A percentile compares a stretch with the other conserved stretches of the same genome.
phyloP scores from a whole-genome alignment of 2,113 vertebrate genomes.

The Zootoca vivipara region DNA sequence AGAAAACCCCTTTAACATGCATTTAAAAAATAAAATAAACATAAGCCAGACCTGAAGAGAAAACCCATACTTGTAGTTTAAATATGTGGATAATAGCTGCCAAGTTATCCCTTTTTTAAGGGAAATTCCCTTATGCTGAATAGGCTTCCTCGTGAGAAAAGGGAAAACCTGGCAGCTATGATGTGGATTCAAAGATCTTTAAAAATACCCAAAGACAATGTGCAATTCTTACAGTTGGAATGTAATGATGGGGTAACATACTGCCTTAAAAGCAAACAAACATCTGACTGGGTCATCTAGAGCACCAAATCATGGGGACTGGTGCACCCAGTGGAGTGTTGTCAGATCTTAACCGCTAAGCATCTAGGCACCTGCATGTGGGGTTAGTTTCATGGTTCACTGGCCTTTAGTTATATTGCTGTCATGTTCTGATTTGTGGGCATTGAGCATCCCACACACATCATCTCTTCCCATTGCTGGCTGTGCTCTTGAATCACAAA shows the following conservation, averaged over 20 bases:
- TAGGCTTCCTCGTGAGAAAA: no score
- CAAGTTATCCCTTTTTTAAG: no score
- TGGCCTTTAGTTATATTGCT: neutral
- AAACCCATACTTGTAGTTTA: neutral
- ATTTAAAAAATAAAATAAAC: neutral
- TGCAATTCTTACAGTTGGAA: neutral
- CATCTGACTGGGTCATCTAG: neutral
- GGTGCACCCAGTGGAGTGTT: neutral
- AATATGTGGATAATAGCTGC: neutral
- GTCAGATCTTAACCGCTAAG: neutral
- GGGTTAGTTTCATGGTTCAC: slow-evolving; percentile 1
- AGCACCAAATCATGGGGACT: neutral
- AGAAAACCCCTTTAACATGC: neutral
- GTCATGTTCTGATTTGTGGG: neutral
- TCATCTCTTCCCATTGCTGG: neutral
- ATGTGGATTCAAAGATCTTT: neutral
- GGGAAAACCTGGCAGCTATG: no score
- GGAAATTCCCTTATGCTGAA: no score
- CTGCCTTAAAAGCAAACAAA: neutral
- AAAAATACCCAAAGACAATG: neutral
- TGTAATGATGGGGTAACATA: neutral
- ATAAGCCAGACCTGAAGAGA: neutral
- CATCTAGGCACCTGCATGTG: neutral
- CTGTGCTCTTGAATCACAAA: neutral
- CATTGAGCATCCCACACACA: neutral